Conservation (phyloP, 37 sponge, comb jelly and placozoan genomes). For the Theonella swinhoei region DNA sequence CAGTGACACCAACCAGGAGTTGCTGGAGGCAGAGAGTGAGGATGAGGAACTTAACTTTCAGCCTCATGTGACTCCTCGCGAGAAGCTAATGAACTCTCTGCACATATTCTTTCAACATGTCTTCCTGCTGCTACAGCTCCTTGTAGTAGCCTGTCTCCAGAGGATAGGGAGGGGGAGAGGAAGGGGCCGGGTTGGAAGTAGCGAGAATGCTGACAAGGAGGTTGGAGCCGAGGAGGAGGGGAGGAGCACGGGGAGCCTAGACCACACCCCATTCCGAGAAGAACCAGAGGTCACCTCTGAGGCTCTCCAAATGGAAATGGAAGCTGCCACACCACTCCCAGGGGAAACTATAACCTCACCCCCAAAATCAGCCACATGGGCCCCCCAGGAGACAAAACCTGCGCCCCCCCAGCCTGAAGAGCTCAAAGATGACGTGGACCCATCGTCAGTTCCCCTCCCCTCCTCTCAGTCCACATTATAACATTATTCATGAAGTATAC, state of each 20-base stretch:
- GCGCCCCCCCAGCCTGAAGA: too few species aligned
- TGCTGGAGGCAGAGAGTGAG: background rate
- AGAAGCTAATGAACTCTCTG: background rate
- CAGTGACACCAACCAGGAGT: background rate
- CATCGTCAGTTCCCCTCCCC: background rate
- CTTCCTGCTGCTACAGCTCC: conserved; percentile 4
- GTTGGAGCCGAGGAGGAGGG: conserved; percentile 1
- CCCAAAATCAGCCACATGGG: background rate
- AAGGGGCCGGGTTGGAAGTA: background rate
- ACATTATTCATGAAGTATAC: background rate
- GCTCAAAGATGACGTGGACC: background rate
- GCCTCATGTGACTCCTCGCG: background rate
- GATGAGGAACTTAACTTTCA: conserved; percentile 10
- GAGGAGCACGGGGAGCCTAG: background rate
- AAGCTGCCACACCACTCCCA: background rate
- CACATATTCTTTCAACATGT: background rate
- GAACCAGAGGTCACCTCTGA: background rate
- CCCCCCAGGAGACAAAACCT: background rate
- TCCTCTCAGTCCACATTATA: background rate
- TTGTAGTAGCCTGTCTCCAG: background rate
- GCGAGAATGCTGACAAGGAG: background rate
- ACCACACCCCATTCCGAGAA: background rate
- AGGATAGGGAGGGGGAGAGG: conserved; percentile 3
- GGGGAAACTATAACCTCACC: background rate
- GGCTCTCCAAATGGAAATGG: background rate